Conservation (phyloP, 2,888 invertebrate species). For the Andrena praecox region DNA sequence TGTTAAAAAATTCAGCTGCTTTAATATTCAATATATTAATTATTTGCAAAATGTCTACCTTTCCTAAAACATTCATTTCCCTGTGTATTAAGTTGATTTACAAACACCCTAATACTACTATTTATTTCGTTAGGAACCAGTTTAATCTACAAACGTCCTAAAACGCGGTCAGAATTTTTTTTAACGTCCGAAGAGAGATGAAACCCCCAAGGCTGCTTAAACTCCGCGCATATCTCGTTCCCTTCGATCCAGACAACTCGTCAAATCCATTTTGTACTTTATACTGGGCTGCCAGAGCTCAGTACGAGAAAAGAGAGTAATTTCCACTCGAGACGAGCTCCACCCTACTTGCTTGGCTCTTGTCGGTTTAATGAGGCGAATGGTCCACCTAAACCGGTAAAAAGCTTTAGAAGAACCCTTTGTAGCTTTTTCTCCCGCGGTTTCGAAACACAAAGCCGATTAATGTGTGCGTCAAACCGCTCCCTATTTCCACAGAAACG, state of each 20-base stretch:
- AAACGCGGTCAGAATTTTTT: background rate
- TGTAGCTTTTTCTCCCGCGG: constrained; percentile 34
- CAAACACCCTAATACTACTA: background rate
- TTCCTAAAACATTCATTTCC: background rate
- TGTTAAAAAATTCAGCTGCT: too few relatives aligned
- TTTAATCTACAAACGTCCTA: background rate
- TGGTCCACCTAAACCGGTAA: constrained; percentile 51
- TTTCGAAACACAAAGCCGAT: constrained; percentile 26
- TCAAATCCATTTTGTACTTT: constrained; percentile 62
- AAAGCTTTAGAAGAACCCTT: constrained; percentile 52
- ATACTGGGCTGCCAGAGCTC: constrained; percentile 19
- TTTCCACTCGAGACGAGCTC: constrained; percentile 68
- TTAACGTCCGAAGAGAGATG: constrained; percentile 12
- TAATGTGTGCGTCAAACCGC: constrained; percentile 11
- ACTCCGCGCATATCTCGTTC: constrained; percentile 10
- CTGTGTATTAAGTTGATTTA: background rate
- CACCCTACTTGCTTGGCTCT: constrained; percentile 57
- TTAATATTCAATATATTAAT: too few relatives aligned
- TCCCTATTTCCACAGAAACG: background rate
- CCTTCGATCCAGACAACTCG: constrained; percentile 51
- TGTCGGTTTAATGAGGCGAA: constrained; percentile 59
- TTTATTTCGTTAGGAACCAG: background rate
- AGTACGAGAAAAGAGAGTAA: constrained; percentile 56
- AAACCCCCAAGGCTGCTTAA: constrained; percentile 3
- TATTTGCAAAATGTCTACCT: too few relatives aligned